Conservation (phyloP, 1,140 invertebrate species). For the Pogonus chalceus region DNA sequence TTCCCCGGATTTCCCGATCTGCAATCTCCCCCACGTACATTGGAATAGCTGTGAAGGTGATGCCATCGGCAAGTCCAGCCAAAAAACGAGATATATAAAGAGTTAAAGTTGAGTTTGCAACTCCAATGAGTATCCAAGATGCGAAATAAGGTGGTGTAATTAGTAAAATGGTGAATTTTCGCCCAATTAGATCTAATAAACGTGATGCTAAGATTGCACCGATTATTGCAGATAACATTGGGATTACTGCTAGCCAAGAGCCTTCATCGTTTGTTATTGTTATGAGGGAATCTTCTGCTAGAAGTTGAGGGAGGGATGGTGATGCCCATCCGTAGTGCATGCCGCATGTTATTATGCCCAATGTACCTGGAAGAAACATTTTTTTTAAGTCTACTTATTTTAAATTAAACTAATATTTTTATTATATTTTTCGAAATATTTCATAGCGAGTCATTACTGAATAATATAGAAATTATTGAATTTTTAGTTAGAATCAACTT, state of each 20-base stretch:
- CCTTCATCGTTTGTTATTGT: constrained; percentile 44
- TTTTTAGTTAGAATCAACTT: background rate
- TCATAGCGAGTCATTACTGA: too few species aligned
- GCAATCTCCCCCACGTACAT: constrained; percentile 59
- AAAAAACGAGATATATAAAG: constrained; percentile 37
- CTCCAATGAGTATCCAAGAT: constrained; percentile 54
- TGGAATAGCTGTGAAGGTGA: constrained; percentile 50
- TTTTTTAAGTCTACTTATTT: background rate
- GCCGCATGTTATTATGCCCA: constrained; percentile 24
- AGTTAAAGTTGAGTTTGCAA: constrained; percentile 37
- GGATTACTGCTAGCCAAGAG: constrained; percentile 48
- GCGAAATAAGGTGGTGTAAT: constrained; percentile 48
- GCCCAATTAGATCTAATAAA: constrained; percentile 45
- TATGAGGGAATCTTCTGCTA: constrained; percentile 35
- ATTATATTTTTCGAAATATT: too few species aligned
- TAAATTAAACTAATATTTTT: background rate
- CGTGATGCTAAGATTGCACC: constrained; percentile 39
- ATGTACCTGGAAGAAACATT: constrained; percentile 20
- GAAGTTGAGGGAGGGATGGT: constrained; percentile 22
- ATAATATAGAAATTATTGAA: too few species aligned
- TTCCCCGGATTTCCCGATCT: constrained; percentile 54
- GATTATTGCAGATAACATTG: constrained; percentile 36
- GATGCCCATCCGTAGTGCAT: constrained; percentile 33
- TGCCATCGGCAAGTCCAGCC: constrained; percentile 55
- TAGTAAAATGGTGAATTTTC: constrained; percentile 54